These are phyloP conservation scores for Apodemus speciosus DNA, from an alignment of 2,113 vertebrate genomes.

Conservation along the genomic window DNA sequence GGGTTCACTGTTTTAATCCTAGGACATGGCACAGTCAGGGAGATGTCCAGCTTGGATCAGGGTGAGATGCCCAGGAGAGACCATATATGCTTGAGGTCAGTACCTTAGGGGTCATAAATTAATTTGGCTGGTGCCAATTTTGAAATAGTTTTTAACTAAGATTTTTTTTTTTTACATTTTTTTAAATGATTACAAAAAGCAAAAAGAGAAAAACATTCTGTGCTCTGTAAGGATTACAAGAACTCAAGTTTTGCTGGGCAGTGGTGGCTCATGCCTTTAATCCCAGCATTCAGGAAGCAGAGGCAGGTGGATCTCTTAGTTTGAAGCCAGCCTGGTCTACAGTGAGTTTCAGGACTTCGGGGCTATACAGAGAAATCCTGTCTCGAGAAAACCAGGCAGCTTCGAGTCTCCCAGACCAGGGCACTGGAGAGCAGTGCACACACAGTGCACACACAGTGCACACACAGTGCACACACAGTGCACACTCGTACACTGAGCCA, in stretches of 20 bases:
- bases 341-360: too few species aligned
- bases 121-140: background rate
- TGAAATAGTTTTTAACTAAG: background rate
- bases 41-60: background rate
- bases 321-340: too few species aligned
- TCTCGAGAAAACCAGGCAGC: background rate
- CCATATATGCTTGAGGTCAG: background rate
- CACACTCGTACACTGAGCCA: too few species aligned
- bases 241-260: background rate
- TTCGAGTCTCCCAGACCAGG: background rate
- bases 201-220: background rate
- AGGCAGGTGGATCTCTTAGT: too few species aligned
- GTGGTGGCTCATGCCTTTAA: too few species aligned
- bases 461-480: too few species aligned
- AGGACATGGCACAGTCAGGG: background rate
- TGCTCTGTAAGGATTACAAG: background rate
- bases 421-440: background rate
- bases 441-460: too few species aligned
- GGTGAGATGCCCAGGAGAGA: background rate
- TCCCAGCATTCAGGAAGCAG: too few species aligned
- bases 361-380: too few species aligned
- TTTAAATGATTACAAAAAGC: constrained; percentile 3
- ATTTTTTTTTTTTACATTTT: background rate
- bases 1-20: background rate
- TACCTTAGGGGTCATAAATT: background rate